These are phyloP conservation scores for Platygyra sinensis DNA, from an alignment of 64 coral and sea anemone genomes.

Conservation along the genomic window DNA sequence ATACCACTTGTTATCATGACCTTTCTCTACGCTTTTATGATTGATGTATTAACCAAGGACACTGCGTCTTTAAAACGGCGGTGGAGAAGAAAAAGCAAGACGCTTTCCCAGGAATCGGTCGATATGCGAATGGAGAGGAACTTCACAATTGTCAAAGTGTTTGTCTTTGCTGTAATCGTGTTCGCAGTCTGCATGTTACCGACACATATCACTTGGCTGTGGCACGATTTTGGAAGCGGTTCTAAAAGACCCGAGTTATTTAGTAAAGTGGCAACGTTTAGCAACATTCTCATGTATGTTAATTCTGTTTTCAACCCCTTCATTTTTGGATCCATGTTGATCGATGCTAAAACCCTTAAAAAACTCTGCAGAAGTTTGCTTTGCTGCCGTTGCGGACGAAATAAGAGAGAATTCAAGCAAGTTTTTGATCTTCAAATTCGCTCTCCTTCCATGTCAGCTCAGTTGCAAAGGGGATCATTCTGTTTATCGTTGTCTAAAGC, in stretches of 20 bases:
- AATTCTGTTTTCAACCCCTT: conserved; percentile 92
- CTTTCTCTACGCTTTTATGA: conserved; percentile 55
- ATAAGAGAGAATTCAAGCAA: background rate
- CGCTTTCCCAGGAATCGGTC: conserved; percentile 19
- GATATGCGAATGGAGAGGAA: conserved; percentile 46
- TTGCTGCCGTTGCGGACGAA: background rate
- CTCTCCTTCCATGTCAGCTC: background rate
- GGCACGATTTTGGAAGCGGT: conserved; percentile 80
- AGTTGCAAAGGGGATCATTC: background rate
- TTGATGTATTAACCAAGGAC: conserved; percentile 52
- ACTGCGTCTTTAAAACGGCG: conserved; percentile 22
- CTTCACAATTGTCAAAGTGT: conserved; percentile 74
- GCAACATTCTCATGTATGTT: conserved; percentile 84
- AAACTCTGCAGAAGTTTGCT: background rate
- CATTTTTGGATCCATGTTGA: conserved; percentile 74
- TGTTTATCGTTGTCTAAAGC: background rate
- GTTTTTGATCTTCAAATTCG: background rate
- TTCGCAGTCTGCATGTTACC: conserved; percentile 84
- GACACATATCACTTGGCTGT: conserved; percentile 72
- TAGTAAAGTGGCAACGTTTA: conserved; percentile 72
- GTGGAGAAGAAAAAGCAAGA: background rate
- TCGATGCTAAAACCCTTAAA: background rate
- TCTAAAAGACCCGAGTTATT: conserved; percentile 41
- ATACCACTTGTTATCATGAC: conserved; percentile 66
- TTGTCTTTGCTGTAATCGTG: conserved; percentile 61